Evolutionary conservation across 2,113 vertebrate genomes (phyloP), one percentile per base, ranked within the genome.

Genomic region (Eptatretus burgeri): DNA sequence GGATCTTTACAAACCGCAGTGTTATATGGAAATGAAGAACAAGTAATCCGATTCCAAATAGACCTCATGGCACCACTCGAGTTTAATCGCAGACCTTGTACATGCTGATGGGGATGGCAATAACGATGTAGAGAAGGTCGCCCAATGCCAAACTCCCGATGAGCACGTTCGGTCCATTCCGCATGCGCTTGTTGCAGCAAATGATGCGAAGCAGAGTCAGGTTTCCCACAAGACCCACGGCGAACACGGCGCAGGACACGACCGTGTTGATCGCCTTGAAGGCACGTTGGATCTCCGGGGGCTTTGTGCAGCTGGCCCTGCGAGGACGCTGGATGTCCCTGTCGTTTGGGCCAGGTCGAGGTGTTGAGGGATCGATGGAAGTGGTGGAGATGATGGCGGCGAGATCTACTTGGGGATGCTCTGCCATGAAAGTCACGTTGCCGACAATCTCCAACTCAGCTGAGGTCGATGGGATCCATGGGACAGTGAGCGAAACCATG

Each of bases 171-270:
- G 91, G 91, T 66, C 91, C 91, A 5, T 98, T 98, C 76, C 91
- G 81, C 91, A 98, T 96, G 52, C 86, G 91, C 75, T 98, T 96
- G 75, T 98, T 84, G 74, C 93, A 79, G 74, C 93, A 94, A 74
- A 98, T 98, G 77, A 98, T 98, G 80, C 81, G 82, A 68, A 98
- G 77, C 68, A 98, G 78, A 19, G 91, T 86, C 64, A 80, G 81
- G 51, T 98, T 98, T 63, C 91, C 89, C 51, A 98, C 82, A 75
- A 98, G 77, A 63, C 89, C 89, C 20, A 96, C 77, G 71, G 85
- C 81, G 71, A 98, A 91, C 74, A 98, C 84, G 18, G 75, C 68
- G 63, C 83, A 81, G 62, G 85, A 85, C 65, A 98, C 78, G 14
- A 79, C 67, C 0, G 89, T 91, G 80, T 84, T 94, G 68, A 98